Conservation (phyloP, 64 coral and sea anemone genomes). For the Trachythela sp. region DNA sequence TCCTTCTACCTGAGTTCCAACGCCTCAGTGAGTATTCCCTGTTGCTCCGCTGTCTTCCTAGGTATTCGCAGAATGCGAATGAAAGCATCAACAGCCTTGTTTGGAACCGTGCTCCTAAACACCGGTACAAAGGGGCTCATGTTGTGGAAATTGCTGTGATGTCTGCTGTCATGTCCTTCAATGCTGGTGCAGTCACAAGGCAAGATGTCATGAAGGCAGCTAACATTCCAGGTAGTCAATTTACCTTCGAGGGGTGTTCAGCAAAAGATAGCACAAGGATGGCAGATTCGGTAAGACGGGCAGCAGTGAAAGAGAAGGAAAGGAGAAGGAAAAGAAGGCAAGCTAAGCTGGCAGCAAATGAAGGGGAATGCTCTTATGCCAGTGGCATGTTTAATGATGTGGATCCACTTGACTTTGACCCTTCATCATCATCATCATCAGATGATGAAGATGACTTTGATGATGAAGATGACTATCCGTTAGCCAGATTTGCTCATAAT, state of each 20-base stretch:
- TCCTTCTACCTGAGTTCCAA: slow-evolving; percentile 22
- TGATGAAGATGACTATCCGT: no score
- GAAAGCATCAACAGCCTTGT: slow-evolving; percentile 43
- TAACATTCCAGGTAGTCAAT: neutral
- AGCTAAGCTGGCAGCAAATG: no score
- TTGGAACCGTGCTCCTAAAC: slow-evolving; percentile 45
- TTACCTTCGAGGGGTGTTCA: neutral
- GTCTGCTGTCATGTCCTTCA: neutral
- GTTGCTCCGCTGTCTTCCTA: slow-evolving; percentile 34
- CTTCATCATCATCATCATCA: no score
- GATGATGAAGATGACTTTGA: no score
- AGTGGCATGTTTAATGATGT: no score
- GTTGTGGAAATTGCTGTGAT: neutral
- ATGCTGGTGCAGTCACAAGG: neutral
- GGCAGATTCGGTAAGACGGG: neutral
- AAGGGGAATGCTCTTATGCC: no score
- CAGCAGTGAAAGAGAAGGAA: neutral
- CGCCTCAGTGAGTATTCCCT: slow-evolving; percentile 43
- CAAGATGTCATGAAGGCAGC: neutral
- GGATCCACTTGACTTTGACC: no score
- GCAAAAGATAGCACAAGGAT: neutral
- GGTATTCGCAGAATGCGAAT: slow-evolving; percentile 44
- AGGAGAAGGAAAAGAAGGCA: no score
- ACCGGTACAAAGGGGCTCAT: neutral
- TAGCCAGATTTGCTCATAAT: no score